These are phyloP conservation scores for Isoperla grammatica DNA, from an alignment of 2,888 invertebrate species.

Conservation along the genomic window DNA sequence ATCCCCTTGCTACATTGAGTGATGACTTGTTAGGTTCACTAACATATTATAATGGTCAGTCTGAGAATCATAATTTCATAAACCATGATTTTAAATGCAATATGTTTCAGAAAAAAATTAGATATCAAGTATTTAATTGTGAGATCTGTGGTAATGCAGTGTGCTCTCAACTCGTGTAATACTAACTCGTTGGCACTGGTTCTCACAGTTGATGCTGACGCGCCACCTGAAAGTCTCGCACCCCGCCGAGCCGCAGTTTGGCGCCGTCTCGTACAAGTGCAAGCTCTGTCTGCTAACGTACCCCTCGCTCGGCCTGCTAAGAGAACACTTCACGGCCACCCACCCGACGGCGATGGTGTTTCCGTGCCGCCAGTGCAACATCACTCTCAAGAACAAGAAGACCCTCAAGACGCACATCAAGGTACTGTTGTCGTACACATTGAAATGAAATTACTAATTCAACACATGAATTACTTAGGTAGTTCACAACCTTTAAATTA, in stretches of 20 bases:
- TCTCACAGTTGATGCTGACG: slow-evolving; percentile 28
- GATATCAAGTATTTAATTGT: no score
- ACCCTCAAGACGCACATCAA: slow-evolving; percentile 32
- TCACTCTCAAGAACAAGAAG: slow-evolving; percentile 32
- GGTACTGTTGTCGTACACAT: slow-evolving; percentile 17
- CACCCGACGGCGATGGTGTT: slow-evolving; percentile 31
- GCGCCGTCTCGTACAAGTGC: slow-evolving; percentile 29
- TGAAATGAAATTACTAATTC: neutral
- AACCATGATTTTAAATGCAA: no score
- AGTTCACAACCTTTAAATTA: no score
- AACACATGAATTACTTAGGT: no score
- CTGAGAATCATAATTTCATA: no score
- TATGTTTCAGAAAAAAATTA: no score
- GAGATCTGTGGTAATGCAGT: no score
- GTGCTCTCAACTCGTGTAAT: no score
- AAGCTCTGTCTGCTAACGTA: slow-evolving; percentile 29
- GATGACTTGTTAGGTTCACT: no score
- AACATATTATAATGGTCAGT: no score
- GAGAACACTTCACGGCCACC: slow-evolving; percentile 28
- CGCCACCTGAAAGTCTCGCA: slow-evolving; percentile 26
- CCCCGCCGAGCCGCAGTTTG: slow-evolving; percentile 18
- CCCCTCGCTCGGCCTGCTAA: slow-evolving; percentile 25
- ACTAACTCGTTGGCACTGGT: no score
- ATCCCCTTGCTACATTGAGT: no score
- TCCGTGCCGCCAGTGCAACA: slow-evolving; percentile 30